Evolutionary conservation across 2,113 vertebrate species (phyloP).

Genomic region (Prinia subflava): DNA sequence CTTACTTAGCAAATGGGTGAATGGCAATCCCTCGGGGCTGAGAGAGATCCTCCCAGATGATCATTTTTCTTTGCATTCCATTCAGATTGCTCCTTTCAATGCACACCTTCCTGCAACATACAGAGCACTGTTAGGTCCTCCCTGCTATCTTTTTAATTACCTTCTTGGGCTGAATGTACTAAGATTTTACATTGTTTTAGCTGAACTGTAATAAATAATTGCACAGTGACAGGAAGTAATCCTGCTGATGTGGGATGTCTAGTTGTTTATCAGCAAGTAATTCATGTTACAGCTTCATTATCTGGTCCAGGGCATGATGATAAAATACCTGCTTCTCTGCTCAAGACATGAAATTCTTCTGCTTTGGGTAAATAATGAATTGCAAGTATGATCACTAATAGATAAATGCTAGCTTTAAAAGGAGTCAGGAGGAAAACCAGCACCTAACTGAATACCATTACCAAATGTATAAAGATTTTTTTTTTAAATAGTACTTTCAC

Average conservation of each 20-base stretch:
- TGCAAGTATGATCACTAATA: not conserved
- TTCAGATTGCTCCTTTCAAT: conserved; percentile 81
- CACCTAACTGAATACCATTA: not conserved
- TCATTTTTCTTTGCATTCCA: conserved; percentile 75
- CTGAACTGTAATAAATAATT: not conserved
- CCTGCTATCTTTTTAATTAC: not conserved
- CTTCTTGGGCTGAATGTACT: not conserved
- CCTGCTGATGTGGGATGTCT: not conserved
- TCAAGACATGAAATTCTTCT: not conserved
- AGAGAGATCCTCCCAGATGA: conserved; percentile 74
- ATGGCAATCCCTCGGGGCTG: conserved; percentile 86
- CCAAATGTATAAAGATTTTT: not conserved
- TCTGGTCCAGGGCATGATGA: not conserved
- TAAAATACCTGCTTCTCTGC: not conserved
- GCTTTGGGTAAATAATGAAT: not conserved
- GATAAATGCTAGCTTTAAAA: not conserved
- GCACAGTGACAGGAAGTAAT: not conserved
- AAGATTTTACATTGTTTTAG: not conserved
- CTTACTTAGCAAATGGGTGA: conserved; percentile 88
- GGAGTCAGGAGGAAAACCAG: not conserved
- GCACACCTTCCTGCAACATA: conserved; percentile 75
- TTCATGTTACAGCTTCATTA: not conserved
- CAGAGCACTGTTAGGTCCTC: not conserved
- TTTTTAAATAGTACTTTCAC: not conserved
- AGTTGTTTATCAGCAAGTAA: not conserved